A percentile compares a stretch with the other conserved stretches of the same genome.
These are phyloP conservation scores for Xanthorhoe designata DNA, from an alignment of 2,888 invertebrate genomes.

Conservation along the genomic window DNA sequence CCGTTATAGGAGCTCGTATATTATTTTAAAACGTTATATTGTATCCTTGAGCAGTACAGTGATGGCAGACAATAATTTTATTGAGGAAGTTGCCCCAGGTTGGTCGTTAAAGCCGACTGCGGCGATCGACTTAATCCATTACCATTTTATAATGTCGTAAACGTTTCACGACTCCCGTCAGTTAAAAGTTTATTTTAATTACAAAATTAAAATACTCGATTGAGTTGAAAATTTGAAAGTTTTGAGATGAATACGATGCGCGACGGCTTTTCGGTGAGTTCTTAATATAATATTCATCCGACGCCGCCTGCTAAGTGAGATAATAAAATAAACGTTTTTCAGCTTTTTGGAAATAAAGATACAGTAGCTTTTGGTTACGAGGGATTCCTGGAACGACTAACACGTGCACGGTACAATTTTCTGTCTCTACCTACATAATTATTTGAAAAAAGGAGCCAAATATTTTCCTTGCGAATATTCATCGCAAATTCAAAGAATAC, in stretches of 20 bases:
- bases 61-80: constrained; percentile 76
- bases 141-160: constrained; percentile 81
- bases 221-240: constrained; percentile 42
- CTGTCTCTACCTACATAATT: neutral
- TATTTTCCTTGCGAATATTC: no score
- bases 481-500: neutral
- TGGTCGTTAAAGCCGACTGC: constrained; percentile 75
- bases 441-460: neutral
- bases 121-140: constrained; percentile 81
- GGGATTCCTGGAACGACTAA: constrained; percentile 8
- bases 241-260: constrained; percentile 35
- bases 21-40: constrained; percentile 46
- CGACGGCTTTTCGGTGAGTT: constrained; percentile 32
- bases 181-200: constrained; percentile 68
- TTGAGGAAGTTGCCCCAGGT: constrained; percentile 79
- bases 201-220: constrained; percentile 55
- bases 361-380: neutral
- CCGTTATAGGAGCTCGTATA: constrained; percentile 42
- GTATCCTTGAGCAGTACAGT: constrained; percentile 47
- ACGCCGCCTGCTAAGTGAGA: constrained; percentile 37
- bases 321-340: constrained; percentile 41
- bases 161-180: constrained; percentile 77
- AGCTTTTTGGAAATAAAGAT: constrained; percentile 25
- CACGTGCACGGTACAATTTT: neutral
- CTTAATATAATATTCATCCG: constrained; percentile 33